Conservation (phyloP, 92 coral and sea anemone genomes). For the Galaxea fascicularis region DNA sequence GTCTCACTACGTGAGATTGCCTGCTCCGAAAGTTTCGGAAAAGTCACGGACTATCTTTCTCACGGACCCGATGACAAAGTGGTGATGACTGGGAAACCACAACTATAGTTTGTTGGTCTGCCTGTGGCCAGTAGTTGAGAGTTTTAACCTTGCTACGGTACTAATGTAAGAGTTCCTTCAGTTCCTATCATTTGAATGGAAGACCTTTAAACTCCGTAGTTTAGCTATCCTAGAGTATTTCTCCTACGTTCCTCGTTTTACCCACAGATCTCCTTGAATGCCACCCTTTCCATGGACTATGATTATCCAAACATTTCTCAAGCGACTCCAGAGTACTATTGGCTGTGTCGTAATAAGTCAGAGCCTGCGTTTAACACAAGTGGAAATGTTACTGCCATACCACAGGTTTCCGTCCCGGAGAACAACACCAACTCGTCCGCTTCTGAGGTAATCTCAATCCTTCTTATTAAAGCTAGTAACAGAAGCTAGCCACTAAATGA, state of each 20-base stretch:
- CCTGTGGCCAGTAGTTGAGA: no score
- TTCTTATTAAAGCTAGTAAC: neutral
- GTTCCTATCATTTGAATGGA: no score
- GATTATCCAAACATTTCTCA: conserved; percentile 57
- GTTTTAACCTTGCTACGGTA: no score
- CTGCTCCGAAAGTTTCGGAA: no score
- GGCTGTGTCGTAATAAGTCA: conserved; percentile 77
- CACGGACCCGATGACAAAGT: no score
- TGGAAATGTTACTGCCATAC: conserved; percentile 40
- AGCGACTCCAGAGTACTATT: conserved; percentile 62
- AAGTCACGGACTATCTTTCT: no score
- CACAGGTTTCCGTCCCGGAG: conserved; percentile 14
- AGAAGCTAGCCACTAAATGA: neutral
- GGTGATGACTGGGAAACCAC: no score
- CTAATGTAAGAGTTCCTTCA: no score
- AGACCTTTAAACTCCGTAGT: neutral
- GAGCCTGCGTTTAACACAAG: conserved; percentile 58
- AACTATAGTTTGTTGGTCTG: no score
- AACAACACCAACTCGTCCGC: neutral
- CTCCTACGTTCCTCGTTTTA: neutral
- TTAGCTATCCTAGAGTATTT: no score
- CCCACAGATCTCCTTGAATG: conserved; percentile 69
- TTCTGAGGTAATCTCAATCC: conserved; percentile 20
- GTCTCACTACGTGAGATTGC: no score
- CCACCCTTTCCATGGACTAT: conserved; percentile 59